Percentiles rank a stretch among this genome's conserved stretches.
Evolutionary conservation across 1,140 invertebrate species (phyloP).

Genomic region (Achatina immaculata): DNA sequence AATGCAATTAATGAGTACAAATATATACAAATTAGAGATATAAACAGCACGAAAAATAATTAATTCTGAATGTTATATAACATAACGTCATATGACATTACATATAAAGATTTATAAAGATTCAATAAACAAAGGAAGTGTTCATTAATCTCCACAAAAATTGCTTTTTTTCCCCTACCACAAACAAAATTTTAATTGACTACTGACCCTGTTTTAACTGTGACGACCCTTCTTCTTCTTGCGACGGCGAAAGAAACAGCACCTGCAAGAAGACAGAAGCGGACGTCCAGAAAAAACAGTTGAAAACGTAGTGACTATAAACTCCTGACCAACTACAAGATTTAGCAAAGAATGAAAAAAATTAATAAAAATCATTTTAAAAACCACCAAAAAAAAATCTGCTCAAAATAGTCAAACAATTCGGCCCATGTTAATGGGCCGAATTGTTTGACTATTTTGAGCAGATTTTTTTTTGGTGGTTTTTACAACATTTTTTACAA

Average conservation of each 20-base stretch:
- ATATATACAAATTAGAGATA: too few species aligned
- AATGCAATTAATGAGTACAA: too few species aligned
- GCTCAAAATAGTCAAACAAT: too few species aligned
- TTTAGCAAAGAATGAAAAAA: slow-evolving; percentile 1
- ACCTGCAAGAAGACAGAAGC: slow-evolving; percentile 76
- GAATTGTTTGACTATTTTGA: too few species aligned
- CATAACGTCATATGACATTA: slow-evolving; percentile 23
- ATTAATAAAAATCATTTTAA: slow-evolving; percentile 21
- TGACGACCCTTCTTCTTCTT: slow-evolving; percentile 84
- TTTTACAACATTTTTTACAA: too few species aligned
- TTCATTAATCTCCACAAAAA: slow-evolving; percentile 20
- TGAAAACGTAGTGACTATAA: slow-evolving; percentile 19
- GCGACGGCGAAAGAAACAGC: slow-evolving; percentile 96
- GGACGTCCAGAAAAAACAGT: slow-evolving; percentile 49
- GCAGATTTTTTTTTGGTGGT: too few species aligned
- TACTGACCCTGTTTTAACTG: slow-evolving; percentile 29
- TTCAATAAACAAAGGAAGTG: neutral
- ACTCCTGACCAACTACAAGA: too few species aligned
- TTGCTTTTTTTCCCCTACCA: slow-evolving; percentile 5
- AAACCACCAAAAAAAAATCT: neutral
- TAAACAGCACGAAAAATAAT: too few species aligned
- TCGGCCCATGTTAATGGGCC: too few species aligned
- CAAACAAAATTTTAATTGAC: slow-evolving; percentile 2
- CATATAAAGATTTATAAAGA: neutral
- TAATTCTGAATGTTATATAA: too few species aligned